Base-by-base conservation (phyloP, 2,888 invertebrate species). In the Chromoteleia sp. region DNA sequence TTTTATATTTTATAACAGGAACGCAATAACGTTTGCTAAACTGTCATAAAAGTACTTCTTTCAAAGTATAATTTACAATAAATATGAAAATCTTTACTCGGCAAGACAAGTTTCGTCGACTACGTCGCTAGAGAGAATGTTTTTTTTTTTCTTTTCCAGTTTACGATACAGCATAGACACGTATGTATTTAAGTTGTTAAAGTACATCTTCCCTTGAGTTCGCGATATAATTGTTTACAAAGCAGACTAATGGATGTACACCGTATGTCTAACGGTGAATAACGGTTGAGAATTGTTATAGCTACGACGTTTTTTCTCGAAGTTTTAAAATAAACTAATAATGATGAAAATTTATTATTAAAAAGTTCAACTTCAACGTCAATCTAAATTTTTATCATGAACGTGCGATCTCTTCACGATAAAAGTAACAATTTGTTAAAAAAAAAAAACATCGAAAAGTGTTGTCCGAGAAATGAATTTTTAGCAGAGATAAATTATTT, bases 231-330 rank as follows among this genome's bases (percentile, higher is more conserved):
- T 74, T 74, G 54, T 63, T 74, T 63, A 56, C 74, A 45, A 43
- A 63, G 50, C 63, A 63, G 25, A 43, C 56, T 36, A 74, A 54
- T 63, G 45, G 56, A 63, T 21, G 56, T 63, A 43, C 54, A 21
- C 41, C 33, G 61, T 73, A 45, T 58, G 68, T 63, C 61, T 74
- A 79, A 79, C 79, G 74, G 79, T 79, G 54, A 74, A 52, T 79
- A 79, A 74, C 79, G 79, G 74, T 74, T 63, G 68, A 12, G 68
- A 61, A 74, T 79, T 56, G 61, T 63, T 67, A n/a, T n/a, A 33
- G 33, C 39, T 50, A 15, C 50, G 54, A 12, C 68, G 45, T 63
- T 67, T 67, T 68, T 59, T 74, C 71, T 21, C 30, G 17, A 56
- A 25, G 17, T 52, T 15, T 52, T 33, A 17, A 52, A 43, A 2